Evolutionary conservation across 2,797 vertebrate genomes (phyloP).

Genomic region (Nannoperca australis): DNA sequence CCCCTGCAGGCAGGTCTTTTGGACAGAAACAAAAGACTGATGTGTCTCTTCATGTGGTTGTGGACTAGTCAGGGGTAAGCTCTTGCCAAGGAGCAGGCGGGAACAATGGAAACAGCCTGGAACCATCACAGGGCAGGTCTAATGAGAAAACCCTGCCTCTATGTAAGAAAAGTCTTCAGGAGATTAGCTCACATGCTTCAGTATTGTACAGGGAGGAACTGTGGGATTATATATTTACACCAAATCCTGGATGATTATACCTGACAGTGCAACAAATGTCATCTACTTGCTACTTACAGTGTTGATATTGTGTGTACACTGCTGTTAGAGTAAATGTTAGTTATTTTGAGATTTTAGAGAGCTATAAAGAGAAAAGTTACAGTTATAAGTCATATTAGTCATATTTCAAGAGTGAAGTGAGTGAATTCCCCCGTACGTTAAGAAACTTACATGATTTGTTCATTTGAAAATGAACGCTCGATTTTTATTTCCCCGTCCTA

Average conservation of each 20-base stretch:
- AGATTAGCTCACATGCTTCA: conserved; percentile 55
- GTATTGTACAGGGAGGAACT: conserved; percentile 38
- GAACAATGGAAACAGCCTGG: conserved; percentile 71
- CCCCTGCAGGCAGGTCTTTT: conserved; percentile 75
- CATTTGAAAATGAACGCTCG: conserved; percentile 5
- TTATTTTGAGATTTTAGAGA: conserved; percentile 31
- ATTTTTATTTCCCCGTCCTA: conserved; percentile 8
- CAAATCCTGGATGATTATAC: conserved; percentile 44
- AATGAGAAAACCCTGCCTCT: conserved; percentile 54
- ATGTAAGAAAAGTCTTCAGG: conserved; percentile 45
- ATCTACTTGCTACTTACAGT: conserved; percentile 40
- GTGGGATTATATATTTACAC: conserved; percentile 42
- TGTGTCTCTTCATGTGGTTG: conserved; percentile 72
- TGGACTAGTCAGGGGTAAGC: conserved; percentile 56
- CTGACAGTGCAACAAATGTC: conserved; percentile 27
- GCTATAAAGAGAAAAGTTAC: conserved; percentile 6
- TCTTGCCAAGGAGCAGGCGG: conserved; percentile 53
- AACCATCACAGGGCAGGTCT: conserved; percentile 63
- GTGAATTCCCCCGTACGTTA: background rate
- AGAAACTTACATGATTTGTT: conserved; percentile 10
- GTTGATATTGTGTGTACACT: conserved; percentile 14
- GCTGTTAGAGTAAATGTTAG: conserved; percentile 31
- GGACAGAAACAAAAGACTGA: conserved; percentile 71
- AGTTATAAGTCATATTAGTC: too few species aligned
- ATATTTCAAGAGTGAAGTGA: conserved; percentile 4